Conservation (phyloP, 2,113 vertebrate species). For the Tyrannus savana region DNA sequence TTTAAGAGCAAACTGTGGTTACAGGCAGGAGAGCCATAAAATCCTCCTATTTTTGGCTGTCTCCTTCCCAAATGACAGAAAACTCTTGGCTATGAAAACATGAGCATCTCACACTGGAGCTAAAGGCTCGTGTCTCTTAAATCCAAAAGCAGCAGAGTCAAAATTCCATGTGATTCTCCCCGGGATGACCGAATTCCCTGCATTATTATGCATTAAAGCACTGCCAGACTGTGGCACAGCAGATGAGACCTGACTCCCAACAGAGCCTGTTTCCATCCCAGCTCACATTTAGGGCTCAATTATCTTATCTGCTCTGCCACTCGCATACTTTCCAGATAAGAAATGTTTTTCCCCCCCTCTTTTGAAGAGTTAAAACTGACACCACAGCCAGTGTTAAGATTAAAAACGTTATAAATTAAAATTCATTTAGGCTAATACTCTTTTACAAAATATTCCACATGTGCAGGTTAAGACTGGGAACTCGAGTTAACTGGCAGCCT, state of each 20-base stretch:
- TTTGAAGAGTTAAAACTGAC: slow-evolving; percentile 24
- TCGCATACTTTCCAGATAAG: slow-evolving; percentile 57
- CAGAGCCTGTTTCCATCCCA: slow-evolving; percentile 62
- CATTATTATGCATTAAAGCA: slow-evolving; percentile 47
- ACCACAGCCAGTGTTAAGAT: background rate
- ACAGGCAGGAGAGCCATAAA: background rate
- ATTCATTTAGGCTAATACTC: background rate
- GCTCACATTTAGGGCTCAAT: slow-evolving; percentile 66
- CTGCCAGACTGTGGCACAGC: background rate
- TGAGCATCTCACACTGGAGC: background rate
- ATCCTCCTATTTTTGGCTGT: background rate
- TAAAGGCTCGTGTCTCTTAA: background rate
- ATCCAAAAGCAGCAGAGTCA: background rate
- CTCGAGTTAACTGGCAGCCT: background rate
- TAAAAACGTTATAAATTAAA: background rate
- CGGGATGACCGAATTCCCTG: background rate
- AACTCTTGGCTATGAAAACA: background rate
- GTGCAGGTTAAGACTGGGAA: background rate
- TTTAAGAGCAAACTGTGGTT: background rate
- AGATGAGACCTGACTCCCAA: slow-evolving; percentile 56
- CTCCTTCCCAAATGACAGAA: background rate
- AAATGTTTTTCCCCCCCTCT: background rate
- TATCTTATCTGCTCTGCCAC: slow-evolving; percentile 67
- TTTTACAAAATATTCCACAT: no score
- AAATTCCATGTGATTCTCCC: background rate